Conservation (phyloP, 2,113 vertebrate genomes). For the human region DNA sequence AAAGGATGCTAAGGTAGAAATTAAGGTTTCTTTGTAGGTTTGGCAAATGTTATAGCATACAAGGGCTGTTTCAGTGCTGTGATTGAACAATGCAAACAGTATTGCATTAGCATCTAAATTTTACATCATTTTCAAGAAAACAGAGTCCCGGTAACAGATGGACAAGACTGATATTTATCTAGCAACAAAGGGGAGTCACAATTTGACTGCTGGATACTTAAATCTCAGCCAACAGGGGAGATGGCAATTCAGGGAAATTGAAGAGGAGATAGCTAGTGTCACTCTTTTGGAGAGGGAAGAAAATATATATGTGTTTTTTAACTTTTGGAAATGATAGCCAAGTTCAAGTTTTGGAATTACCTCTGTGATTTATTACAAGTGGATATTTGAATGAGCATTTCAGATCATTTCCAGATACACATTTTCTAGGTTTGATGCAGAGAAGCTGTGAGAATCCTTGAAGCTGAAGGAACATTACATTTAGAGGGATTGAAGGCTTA, state of each 20-base stretch:
- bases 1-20: constrained; percentile 74
- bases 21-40: constrained; percentile 70
- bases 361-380: background rate
- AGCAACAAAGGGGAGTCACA: constrained; percentile 60
- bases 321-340: constrained; percentile 49
- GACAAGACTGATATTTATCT: constrained; percentile 67
- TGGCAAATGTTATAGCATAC: constrained; percentile 67
- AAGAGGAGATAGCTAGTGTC: background rate
- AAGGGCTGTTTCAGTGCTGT: constrained; percentile 72
- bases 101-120: constrained; percentile 76
- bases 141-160: constrained; percentile 60
- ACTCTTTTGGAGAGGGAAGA: constrained; percentile 45
- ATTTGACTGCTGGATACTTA: constrained; percentile 65
- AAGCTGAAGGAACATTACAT: background rate
- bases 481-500: background rate
- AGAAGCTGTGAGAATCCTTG: background rate
- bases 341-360: background rate
- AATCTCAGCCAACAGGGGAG: constrained; percentile 49
- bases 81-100: constrained; percentile 75
- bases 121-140: constrained; percentile 70
- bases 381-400: background rate
- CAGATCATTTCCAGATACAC: background rate
- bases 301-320: background rate
- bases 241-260: constrained; percentile 55
- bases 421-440: background rate